Evolutionary conservation across 1,140 invertebrate genomes (phyloP), one percentile per base, ranked within the genome.

Genomic region (Chrysomallon squamiferum): DNA sequence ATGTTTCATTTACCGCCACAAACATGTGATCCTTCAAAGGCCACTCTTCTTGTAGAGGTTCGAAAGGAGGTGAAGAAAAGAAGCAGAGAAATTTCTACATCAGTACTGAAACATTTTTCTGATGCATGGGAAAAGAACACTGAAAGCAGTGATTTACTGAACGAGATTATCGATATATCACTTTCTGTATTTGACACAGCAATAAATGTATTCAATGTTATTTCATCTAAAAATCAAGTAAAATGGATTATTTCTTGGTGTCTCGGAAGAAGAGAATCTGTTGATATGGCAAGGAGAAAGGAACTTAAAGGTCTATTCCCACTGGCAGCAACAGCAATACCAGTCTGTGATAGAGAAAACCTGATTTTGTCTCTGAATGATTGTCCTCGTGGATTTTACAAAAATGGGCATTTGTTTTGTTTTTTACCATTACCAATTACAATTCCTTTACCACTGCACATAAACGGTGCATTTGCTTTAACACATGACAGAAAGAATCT

Each of bases 391-490:
- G 49, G 49, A 27, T 50, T 50, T 27, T 50, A 50, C 49, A 50
- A 50, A 20, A 4, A 50, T 11, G 49, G 49, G 11, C 49, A 50
- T 11, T 4, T 50, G 49, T 76, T 70, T 68, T 70, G 73, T 62
- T 77, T 70, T 50, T 57, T 76, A 4, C 78, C 75, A 27, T 32
- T 80, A 4, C 65, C 74, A 47, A 67, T 69, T n/a, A 38, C 47
- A 22, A 43, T 18, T 47, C 9, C 25, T 15, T 43, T 76, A 15
- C 71, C 71, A 43, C 57, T 75, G 35, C 69, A 75, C 41, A 63
- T 76, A 20, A 80, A 79, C 59, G 75, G 63, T 25, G 52, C 66
- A 4, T 80, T 82, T 73, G 61, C 71, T 20, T 50, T 79, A 18
- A 71, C 65, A 0, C 63, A 71, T n/a, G 63, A 72, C 54, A 62